Conservation (phyloP, 2,888 invertebrate species). For the Xanthorhoe spadicearia region DNA sequence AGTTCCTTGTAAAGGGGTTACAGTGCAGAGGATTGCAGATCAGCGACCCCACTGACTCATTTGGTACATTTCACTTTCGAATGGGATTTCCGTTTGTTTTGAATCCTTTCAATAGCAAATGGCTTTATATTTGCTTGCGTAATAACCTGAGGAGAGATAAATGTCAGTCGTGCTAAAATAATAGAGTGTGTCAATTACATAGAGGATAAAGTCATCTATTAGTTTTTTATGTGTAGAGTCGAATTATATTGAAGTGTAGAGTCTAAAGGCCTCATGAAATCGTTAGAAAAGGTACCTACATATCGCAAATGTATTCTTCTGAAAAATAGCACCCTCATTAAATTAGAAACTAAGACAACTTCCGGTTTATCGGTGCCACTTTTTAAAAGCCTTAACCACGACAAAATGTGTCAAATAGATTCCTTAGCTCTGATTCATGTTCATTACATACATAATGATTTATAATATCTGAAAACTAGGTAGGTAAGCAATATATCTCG, state of each 20-base stretch:
- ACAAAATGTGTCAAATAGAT: too few relatives aligned
- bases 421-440: neutral
- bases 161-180: neutral
- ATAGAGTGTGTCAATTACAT: neutral
- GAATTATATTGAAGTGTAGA: too few relatives aligned
- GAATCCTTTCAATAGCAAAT: constrained; percentile 26
- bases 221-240: neutral
- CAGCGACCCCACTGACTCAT: constrained; percentile 58
- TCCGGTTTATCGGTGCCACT: too few relatives aligned
- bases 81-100: constrained; percentile 48
- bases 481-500: constrained; percentile 5
- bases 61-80: constrained; percentile 71
- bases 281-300: too few relatives aligned
- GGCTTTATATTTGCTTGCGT: constrained; percentile 4
- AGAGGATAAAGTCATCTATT: neutral
- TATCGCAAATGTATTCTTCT: too few relatives aligned
- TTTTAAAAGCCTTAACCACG: too few relatives aligned
- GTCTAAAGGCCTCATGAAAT: too few relatives aligned
- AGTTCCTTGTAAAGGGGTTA: constrained; percentile 52
- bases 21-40: constrained; percentile 47
- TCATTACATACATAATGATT: neutral
- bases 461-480: constrained; percentile 2
- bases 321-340: too few relatives aligned
- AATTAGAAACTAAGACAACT: too few relatives aligned
- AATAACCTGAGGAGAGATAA: neutral